Conservation (phyloP, 1,140 invertebrate genomes). For the Leucophenga varia region DNA sequence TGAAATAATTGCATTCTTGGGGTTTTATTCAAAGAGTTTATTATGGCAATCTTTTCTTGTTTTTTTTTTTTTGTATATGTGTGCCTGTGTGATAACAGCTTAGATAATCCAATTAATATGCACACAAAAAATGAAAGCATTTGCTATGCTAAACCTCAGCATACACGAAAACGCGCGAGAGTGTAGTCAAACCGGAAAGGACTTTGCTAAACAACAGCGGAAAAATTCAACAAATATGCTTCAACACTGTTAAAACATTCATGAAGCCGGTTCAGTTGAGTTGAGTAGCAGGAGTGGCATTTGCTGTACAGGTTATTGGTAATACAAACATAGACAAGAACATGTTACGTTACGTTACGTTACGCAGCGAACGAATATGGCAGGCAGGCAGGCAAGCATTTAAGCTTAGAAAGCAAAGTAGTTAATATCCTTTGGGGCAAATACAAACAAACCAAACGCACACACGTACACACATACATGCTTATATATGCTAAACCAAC, state of each 20-base stretch:
- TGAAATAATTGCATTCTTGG: constrained; percentile 47
- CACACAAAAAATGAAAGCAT: constrained; percentile 42
- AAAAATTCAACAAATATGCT: constrained; percentile 5
- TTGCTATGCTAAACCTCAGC: no score
- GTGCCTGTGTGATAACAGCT: constrained; percentile 19
- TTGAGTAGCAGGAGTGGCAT: background rate
- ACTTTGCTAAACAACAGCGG: constrained; percentile 6
- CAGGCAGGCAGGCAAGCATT: no score
- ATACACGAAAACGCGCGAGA: no score
- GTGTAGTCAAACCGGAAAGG: no score
- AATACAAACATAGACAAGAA: constrained; percentile 1
- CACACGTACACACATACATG: no score
- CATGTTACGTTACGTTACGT: no score
- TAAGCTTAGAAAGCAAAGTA: no score
- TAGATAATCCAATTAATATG: constrained; percentile 52
- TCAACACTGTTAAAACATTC: constrained; percentile 27
- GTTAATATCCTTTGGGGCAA: no score
- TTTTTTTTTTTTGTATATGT: no score
- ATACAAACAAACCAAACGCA: no score
- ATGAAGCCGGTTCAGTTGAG: constrained; percentile 12
- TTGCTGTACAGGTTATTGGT: constrained; percentile 16
- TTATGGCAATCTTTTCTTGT: constrained; percentile 35
- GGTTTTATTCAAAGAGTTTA: constrained; percentile 41
- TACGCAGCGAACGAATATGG: no score
- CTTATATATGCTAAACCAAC: no score